Base-by-base conservation (phyloP, 1,140 invertebrate species). In the Penaeus chinensis region DNA sequence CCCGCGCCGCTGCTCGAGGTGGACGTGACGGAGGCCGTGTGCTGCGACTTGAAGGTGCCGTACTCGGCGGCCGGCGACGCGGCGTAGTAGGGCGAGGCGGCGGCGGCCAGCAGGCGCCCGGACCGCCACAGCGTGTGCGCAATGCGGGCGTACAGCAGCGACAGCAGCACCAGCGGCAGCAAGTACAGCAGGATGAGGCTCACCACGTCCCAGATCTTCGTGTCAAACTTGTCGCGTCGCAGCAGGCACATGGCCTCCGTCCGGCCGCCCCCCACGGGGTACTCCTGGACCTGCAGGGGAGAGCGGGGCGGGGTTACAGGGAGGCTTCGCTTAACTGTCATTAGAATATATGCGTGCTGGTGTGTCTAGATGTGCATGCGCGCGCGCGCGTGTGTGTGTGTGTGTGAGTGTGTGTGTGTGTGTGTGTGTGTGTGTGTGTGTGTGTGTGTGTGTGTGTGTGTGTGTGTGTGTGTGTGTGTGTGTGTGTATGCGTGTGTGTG, bases 161-260 rank as follows among this genome's bases (percentile, higher is more conserved):
- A 85, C 3, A 92, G 91, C 32, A 92, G 69, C 4, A 90, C 61
- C 8, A 92, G 90, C 3, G 91, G 91, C 2, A 91, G 87, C 0
- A 91, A 69, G 77, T 91, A 92, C 10, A 90, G 91, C 8, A 91
- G 83, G 2, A 91, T 89, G 37, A 91, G 91, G 65, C 91, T 91
- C 18, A 91, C 89, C 20, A 91, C 82, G 84, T 92, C 91, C 89
- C 91, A 92, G 20, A 91, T 90, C 82, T 90, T 90, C 7, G 91
- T 90, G 82, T 91, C 89, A 66, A 91, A 91, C 47, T 90, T 88
- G 20, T 90, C 89, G 8, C 91, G 65, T 54, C 90, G 82, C 60
- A 91, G 82, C 54, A 91, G 84, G 74, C 91, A 91, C 60, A 91
- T 90, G 18, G 90, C 89, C 86, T 91, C 90, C 24, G 82, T 82